Percentiles rank a stretch among this genome's conserved stretches.
phyloP scores from a whole-genome alignment of 2,113 vertebrate genomes.

The Narcine bancroftii region DNA sequence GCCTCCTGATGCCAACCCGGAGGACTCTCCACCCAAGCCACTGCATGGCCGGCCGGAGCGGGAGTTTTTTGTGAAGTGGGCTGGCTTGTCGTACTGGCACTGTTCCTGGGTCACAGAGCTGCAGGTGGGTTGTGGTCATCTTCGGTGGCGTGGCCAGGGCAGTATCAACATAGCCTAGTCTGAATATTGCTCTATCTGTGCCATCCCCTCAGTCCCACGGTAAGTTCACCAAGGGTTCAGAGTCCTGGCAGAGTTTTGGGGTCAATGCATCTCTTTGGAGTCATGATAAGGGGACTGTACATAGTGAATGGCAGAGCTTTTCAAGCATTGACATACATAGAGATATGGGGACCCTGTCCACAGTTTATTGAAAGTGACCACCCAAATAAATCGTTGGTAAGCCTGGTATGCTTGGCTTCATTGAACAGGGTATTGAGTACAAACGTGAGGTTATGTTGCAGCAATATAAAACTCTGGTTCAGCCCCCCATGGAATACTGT shows the following conservation, averaged over 20 bases:
- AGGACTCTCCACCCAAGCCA: conserved; percentile 56
- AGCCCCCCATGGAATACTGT: too few species aligned
- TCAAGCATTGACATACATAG: too few species aligned
- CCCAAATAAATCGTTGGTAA: too few species aligned
- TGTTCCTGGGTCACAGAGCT: conserved; percentile 75
- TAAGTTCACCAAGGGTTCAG: not conserved
- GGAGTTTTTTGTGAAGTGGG: conserved; percentile 82
- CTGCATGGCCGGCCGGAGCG: conserved; percentile 77
- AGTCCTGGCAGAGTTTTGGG: not conserved
- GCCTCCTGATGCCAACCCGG: conserved; percentile 48
- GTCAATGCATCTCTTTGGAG: not conserved
- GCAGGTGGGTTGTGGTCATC: not conserved
- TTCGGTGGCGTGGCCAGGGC: not conserved
- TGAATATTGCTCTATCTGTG: not conserved
- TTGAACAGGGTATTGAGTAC: too few species aligned
- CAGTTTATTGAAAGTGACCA: too few species aligned
- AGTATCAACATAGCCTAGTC: not conserved
- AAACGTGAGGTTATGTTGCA: too few species aligned
- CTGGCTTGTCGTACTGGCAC: conserved; percentile 79
- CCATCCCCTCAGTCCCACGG: not conserved
- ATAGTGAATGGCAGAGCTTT: too few species aligned
- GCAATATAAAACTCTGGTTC: too few species aligned
- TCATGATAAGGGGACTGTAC: too few species aligned
- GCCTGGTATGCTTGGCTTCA: too few species aligned
- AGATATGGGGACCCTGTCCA: too few species aligned